Evolutionary conservation across 1,140 invertebrate species (phyloP).

Genomic region (Formica exsecta): DNA sequence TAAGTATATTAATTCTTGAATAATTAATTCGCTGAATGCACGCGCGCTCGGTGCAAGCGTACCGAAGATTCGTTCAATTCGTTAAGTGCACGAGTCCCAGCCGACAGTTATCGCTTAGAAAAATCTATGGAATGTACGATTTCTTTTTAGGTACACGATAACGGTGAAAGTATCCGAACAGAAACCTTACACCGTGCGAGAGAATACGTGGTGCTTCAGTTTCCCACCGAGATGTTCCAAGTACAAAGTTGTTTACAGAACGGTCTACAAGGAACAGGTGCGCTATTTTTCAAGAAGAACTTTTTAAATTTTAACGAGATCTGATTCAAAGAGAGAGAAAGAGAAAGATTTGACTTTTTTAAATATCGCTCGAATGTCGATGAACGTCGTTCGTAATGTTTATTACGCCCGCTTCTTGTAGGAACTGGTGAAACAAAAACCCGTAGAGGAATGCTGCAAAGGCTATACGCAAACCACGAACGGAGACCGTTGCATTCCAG

Average conservation of each 20-base stretch:
- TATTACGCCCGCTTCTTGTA: slow-evolving; percentile 77
- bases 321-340: not conserved
- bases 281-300: not conserved
- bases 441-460: slow-evolving; percentile 94
- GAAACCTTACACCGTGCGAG: slow-evolving; percentile 93
- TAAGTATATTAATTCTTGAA: slow-evolving; percentile 64
- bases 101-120: not conserved
- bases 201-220: slow-evolving; percentile 93
- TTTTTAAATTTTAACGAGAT: slow-evolving; percentile 5
- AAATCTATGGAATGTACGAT: not conserved
- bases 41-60: not conserved
- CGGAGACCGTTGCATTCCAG: slow-evolving; percentile 90
- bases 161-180: slow-evolving; percentile 92
- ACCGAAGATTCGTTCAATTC: not conserved
- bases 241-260: slow-evolving; percentile 92
- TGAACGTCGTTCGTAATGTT: not conserved
- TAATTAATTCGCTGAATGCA: not conserved
- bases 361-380: not conserved
- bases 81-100: not conserved
- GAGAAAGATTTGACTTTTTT: not conserved
- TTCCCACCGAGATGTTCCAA: slow-evolving; percentile 94
- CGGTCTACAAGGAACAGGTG: slow-evolving; percentile 90
- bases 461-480: slow-evolving; percentile 90
- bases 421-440: slow-evolving; percentile 90
- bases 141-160: slow-evolving; percentile 89